Evolutionary conservation across 2,888 invertebrate species (phyloP), one percentile per base, ranked within the genome.

Genomic region (Pollenia angustigena): DNA sequence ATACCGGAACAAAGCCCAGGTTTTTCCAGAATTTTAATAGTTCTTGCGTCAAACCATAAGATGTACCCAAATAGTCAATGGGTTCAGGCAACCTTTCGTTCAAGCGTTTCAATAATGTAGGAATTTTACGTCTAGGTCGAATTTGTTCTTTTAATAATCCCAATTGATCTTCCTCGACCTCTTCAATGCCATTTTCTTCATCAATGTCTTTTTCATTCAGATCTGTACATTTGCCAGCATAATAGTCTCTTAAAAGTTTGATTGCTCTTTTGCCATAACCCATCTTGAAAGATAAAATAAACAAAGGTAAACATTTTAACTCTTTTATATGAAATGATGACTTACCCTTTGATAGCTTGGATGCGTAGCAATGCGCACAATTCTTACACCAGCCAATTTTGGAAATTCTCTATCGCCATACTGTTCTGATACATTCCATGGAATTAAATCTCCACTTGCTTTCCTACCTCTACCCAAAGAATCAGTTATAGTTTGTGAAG

Each of bases 401-500:
- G 99, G 98, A 93, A 99, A 99, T 92, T 99, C 97, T 85, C 96
- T 95, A 93, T 99, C 99, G 76, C 98, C 97, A 93, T 97, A 99
- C 93, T 99, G 99, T 91, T 99, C 99, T 7, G 98, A 97, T 4
- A 99, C 94, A 78, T 99, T 99, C 99, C 99, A 99, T 0, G 99
- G 99, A 89, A 99, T 98, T 12, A 99, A 94, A 94, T 99, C 99
- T 0, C 99, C 99, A 8, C 98, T 96, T 0, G 99, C 98, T 90
- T 98, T 96, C 90, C 97, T 97, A 0, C 99, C 99, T 88, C 97
- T 95, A 0, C 97, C 96, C 78, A 99, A 94, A 44, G 96, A 97
- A 90, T 97, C 96, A 4, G 95, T 94, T 2, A 99, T 96, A 2
- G 96, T 96, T 87, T 94, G 88, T 0, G 91, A 92, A 83, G 95